These are phyloP conservation scores for Danionella dracula DNA, from an alignment of 2,797 vertebrate species.

Conservation along the genomic window DNA sequence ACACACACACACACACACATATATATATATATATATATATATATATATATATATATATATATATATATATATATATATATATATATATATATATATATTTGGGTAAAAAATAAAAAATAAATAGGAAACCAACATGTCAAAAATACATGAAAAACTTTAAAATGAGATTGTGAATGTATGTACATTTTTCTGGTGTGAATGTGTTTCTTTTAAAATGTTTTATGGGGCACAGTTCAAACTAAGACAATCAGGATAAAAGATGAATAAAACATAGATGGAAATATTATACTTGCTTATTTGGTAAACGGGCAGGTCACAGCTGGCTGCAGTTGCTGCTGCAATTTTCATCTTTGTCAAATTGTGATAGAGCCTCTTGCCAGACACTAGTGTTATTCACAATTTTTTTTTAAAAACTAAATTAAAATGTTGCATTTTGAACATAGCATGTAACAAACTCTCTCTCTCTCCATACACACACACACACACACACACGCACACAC, in stretches of 20 bases:
- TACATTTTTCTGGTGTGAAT: not conserved
- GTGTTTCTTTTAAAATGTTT: not conserved
- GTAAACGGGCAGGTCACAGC: constrained; percentile 37
- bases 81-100: too few species aligned
- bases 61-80: too few species aligned
- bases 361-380: not conserved
- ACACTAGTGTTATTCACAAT: constrained; percentile 12
- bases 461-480: too few species aligned
- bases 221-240: not conserved
- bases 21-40: too few species aligned
- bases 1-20: too few species aligned
- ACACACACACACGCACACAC: too few species aligned
- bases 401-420: not conserved
- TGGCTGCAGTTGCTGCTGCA: constrained; percentile 1
- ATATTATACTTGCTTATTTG: constrained; percentile 29
- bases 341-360: constrained; percentile 9
- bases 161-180: not conserved
- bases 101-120: constrained; percentile 1
- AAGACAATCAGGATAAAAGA: not conserved
- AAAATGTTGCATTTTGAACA: too few species aligned
- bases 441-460: too few species aligned
- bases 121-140: not conserved
- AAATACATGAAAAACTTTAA: not conserved
- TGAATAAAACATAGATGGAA: not conserved
- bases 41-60: too few species aligned